phyloP scores from a whole-genome alignment of 2,797 vertebrate genomes.

The Poecile montanus region DNA sequence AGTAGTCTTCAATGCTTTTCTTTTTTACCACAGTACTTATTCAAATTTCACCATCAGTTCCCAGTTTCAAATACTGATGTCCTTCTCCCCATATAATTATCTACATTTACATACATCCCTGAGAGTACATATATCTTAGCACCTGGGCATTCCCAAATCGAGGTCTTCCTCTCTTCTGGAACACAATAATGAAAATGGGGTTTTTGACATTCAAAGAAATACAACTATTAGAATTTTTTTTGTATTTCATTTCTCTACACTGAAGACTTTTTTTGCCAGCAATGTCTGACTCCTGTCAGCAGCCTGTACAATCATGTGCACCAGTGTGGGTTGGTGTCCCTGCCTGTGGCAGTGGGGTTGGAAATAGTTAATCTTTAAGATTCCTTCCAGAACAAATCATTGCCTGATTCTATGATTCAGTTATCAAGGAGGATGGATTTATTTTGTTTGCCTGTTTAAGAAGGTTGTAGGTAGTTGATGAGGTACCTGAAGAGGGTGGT shows the following conservation, averaged over 20 bases:
- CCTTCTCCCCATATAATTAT: not conserved
- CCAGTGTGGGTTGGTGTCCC: not conserved
- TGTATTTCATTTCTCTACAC: not conserved
- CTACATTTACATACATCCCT: not conserved
- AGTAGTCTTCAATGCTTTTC: not conserved
- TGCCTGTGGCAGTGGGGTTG: not conserved
- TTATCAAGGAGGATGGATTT: not conserved
- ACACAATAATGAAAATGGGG: not conserved
- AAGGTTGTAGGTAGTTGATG: not conserved
- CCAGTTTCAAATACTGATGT: not conserved
- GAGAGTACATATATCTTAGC: not conserved
- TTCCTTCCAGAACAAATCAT: not conserved
- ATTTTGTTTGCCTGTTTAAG: not conserved
- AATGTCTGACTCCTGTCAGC: not conserved
- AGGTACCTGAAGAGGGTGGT: not conserved
- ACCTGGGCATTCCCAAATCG: not conserved
- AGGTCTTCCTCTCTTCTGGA: not conserved
- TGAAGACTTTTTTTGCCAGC: not conserved
- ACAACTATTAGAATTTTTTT: not conserved
- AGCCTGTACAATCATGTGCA: not conserved
- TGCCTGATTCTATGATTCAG: not conserved
- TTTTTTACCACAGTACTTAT: not conserved
- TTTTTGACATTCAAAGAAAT: not conserved
- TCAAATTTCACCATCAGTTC: not conserved
- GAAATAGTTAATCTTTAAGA: not conserved